phyloP scores from a whole-genome alignment of 1,140 invertebrate species.

The Carposina sasakii region DNA sequence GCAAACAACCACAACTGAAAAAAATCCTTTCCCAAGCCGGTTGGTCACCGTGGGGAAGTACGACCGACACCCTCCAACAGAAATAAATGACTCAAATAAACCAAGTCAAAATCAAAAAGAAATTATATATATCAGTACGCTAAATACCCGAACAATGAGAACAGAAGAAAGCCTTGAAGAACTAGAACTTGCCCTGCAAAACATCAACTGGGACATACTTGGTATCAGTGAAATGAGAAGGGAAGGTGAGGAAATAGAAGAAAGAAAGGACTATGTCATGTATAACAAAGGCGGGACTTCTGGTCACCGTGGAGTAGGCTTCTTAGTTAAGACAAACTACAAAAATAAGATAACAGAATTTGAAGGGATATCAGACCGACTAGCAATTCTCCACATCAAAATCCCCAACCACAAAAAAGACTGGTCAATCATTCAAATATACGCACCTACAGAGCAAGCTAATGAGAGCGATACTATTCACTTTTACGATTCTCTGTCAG shows the following conservation, averaged over 20 bases:
- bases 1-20: not conserved
- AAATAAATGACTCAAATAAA: conserved; percentile 5
- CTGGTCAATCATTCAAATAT: conserved; percentile 14
- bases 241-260: conserved; percentile 4
- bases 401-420: conserved; percentile 4
- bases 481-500: conserved; percentile 2
- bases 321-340: conserved; percentile 7
- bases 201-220: conserved; percentile 7
- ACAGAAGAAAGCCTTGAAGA: conserved; percentile 12
- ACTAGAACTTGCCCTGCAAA: conserved; percentile 1
- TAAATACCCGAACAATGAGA: conserved; percentile 12
- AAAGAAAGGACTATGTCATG: conserved; percentile 7
- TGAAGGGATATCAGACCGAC: conserved; percentile 13
- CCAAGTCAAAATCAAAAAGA: conserved; percentile 2
- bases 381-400: conserved; percentile 9
- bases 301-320: conserved; percentile 10
- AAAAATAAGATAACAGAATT: conserved; percentile 4
- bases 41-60: conserved; percentile 14
- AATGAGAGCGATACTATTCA: not conserved
- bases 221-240: conserved; percentile 9
- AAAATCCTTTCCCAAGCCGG: conserved; percentile 8
- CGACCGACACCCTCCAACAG: conserved; percentile 10
- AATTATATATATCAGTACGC: conserved; percentile 10
- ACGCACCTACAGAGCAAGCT: conserved; percentile 10
- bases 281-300: conserved; percentile 9